Percentiles rank a stretch among this genome's conserved stretches.
phyloP scores from a whole-genome alignment of 92 coral and sea anemone species.

The Phenganax marumi region DNA sequence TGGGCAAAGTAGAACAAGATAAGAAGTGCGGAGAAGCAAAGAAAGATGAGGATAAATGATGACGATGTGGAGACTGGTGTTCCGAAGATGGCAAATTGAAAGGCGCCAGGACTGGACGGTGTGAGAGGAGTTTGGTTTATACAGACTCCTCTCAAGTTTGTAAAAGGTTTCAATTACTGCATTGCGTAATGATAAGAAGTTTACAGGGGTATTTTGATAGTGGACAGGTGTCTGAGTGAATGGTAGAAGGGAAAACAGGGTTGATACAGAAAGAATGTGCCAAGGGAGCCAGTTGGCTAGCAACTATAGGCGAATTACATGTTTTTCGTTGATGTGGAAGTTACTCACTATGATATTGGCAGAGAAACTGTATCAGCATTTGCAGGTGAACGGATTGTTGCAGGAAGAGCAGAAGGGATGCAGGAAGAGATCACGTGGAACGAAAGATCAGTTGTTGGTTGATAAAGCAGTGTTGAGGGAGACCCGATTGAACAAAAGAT shows the following conservation, averaged over 20 bases:
- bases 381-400: conserved; percentile 27
- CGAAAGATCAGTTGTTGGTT: conserved; percentile 33
- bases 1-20: no score
- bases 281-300: no score
- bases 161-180: conserved; percentile 17
- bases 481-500: conserved; percentile 31
- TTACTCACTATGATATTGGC: conserved; percentile 5
- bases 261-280: no score
- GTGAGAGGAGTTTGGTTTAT: conserved; percentile 41
- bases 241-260: conserved; percentile 1
- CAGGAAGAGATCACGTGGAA: no score
- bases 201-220: conserved; percentile 6
- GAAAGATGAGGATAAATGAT: no score
- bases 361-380: conserved; percentile 32
- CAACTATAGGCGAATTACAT: no score
- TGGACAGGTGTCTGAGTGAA: conserved; percentile 49
- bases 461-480: conserved; percentile 41
- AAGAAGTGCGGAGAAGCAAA: no score
- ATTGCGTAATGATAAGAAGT: background rate
- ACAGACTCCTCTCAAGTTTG: no score
- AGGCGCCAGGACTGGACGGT: background rate
- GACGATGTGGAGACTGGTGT: no score
- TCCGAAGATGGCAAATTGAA: no score
- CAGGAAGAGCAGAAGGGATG: conserved; percentile 31
- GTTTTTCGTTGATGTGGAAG: no score